A percentile compares a stretch with the other conserved stretches of the same genome.
phyloP scores from a whole-genome alignment of 2,797 vertebrate species.

The Myotis daubentonii region DNA sequence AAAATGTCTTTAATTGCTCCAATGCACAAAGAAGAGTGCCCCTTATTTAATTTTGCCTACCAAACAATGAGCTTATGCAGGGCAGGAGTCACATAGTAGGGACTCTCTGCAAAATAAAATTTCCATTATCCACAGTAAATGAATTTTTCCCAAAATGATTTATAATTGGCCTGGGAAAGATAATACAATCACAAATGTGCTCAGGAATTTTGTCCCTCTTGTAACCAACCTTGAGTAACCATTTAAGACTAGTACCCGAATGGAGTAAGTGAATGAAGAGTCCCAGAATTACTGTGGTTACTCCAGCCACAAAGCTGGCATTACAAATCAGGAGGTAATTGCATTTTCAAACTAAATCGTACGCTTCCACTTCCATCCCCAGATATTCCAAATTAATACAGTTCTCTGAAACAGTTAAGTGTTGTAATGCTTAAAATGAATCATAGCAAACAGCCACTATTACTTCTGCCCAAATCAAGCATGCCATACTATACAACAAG shows the following conservation, averaged over 20 bases:
- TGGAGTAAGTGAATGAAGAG: conserved; percentile 19
- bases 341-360: conserved; percentile 56
- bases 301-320: conserved; percentile 50
- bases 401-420: conserved; percentile 54
- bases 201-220: conserved; percentile 43
- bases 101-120: conserved; percentile 58
- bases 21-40: conserved; percentile 58
- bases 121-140: conserved; percentile 55
- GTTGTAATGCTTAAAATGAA: conserved; percentile 56
- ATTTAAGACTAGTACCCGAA: conserved; percentile 43
- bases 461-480: conserved; percentile 38
- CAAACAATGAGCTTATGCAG: conserved; percentile 38
- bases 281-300: conserved; percentile 48
- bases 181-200: conserved; percentile 26
- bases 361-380: conserved; percentile 17
- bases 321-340: conserved; percentile 68
- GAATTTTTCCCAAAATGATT: conserved; percentile 49
- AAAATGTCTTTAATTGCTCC: conserved; percentile 39
- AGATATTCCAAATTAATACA: conserved; percentile 47
- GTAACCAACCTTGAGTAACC: conserved; percentile 46
- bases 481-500: conserved; percentile 11
- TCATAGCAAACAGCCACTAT: neutral
- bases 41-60: conserved; percentile 56
- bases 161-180: conserved; percentile 56
- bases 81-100: neutral